Base-by-base conservation (phyloP, 2,888 invertebrate species). In the Sepiola atlantica region DNA sequence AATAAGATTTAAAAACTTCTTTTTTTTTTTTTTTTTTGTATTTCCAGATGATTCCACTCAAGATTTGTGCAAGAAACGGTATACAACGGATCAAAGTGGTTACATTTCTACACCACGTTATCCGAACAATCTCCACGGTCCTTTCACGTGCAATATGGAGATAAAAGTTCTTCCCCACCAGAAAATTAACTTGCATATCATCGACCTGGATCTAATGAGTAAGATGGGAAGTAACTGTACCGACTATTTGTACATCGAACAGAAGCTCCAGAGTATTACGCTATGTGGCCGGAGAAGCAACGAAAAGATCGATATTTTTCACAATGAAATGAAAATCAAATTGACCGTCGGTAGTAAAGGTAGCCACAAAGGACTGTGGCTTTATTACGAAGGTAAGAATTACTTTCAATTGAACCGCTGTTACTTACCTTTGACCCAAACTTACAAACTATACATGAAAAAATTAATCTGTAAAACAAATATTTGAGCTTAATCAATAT, bases 321-420 rank as follows among this genome's bases (percentile, higher is more conserved):
- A 95, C 91, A 95, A 96, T 92, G 95, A 95, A 55, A 95, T 97
- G 14, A 95, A 96, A 32, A 95, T 97, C 24, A 95, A 95, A 92
- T 96, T 97, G 91, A 95, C 95, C 55, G 95, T 96, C 16, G 94
- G 95, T 35, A 94, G 55, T 12, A 95, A 94, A n/a, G 95, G 94
- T 14, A 95, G 94, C 45, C 96, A 96, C 94, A 97, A 96, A 94
- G 97, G 97, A 91, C 96, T 97, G 95, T 97, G 97, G 97, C 95
- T 97, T 28, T 97, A 96, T 95, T 97, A 96, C 95, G 97, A 97
- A 96, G 97, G 97, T 97, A 95, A 91, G 95, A 55, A 45, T 45
- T 45, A 45, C 8, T 45, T 45, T 45, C 45, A 45, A 45, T n/a
- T n/a, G n/a, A n/a, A n/a, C n/a, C n/a, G n/a, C n/a, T n/a, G n/a